Evolutionary conservation across 2,888 invertebrate species (phyloP).

Genomic region (Zootermopsis nevadensis): DNA sequence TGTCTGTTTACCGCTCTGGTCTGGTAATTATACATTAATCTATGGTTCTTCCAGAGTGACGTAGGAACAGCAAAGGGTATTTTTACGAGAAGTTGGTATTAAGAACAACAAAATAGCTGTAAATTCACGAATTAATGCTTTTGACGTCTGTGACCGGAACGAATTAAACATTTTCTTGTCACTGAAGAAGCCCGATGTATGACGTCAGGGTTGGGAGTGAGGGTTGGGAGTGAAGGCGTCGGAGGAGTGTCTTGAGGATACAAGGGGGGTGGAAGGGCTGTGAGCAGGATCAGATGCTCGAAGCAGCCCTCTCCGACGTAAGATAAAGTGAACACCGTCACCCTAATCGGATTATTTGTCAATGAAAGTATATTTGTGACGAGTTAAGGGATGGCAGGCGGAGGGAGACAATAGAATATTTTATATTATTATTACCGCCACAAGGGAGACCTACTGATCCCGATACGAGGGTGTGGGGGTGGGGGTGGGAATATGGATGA

Average conservation of each 20-base stretch:
- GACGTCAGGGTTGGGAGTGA: too few relatives aligned
- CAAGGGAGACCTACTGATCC: conserved; percentile 23
- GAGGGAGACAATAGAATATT: conserved; percentile 31
- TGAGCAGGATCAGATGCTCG: conserved; percentile 8
- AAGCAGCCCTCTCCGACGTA: background rate
- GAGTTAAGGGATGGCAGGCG: background rate
- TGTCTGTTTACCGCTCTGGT: too few relatives aligned
- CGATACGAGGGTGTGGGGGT: background rate
- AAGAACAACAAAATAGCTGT: background rate
- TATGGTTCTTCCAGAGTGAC: background rate
- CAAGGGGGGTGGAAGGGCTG: background rate
- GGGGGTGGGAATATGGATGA: background rate
- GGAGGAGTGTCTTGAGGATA: background rate
- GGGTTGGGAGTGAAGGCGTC: background rate
- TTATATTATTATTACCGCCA: conserved; percentile 24
- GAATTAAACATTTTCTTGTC: background rate
- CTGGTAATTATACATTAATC: background rate
- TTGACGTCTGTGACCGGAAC: too few relatives aligned
- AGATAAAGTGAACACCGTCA: conserved; percentile 38
- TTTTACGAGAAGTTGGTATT: background rate
- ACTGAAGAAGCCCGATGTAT: too few relatives aligned
- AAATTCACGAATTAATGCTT: too few relatives aligned
- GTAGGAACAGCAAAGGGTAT: background rate
- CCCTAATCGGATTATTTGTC: conserved; percentile 42
- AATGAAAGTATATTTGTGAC: conserved; percentile 26